Conservation (phyloP, 2,888 invertebrate genomes). For the Calameuta pallipes region DNA sequence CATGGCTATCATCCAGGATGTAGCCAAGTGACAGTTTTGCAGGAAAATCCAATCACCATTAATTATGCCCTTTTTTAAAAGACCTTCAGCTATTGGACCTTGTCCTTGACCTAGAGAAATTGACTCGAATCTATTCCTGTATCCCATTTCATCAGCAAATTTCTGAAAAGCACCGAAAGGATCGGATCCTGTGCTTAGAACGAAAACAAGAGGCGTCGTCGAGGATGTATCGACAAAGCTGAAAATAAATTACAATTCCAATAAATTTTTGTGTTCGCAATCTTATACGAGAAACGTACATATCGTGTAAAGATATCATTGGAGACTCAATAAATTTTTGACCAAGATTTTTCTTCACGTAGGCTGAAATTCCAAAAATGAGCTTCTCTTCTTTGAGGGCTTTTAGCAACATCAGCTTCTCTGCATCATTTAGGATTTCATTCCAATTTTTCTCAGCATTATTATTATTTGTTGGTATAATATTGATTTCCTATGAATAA, state of each 20-base stretch:
- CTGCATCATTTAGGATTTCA: slow-evolving; percentile 74
- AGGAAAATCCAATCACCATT: slow-evolving; percentile 89
- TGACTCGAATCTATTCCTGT: slow-evolving; percentile 72
- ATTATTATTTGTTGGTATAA: slow-evolving; percentile 64
- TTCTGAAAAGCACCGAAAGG: slow-evolving; percentile 85
- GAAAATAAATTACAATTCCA: slow-evolving; percentile 32
- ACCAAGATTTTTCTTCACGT: slow-evolving; percentile 82
- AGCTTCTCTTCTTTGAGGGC: slow-evolving; percentile 83
- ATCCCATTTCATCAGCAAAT: slow-evolving; percentile 82
- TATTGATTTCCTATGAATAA: slow-evolving; percentile 70
- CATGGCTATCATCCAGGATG: slow-evolving; percentile 91
- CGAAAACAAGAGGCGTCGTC: slow-evolving; percentile 84
- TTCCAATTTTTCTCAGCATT: slow-evolving; percentile 72
- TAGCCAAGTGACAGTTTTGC: slow-evolving; percentile 94
- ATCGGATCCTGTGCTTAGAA: slow-evolving; percentile 90
- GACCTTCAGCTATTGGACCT: slow-evolving; percentile 86
- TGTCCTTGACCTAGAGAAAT: slow-evolving; percentile 94
- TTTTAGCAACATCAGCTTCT: slow-evolving; percentile 85
- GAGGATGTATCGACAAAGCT: slow-evolving; percentile 80
- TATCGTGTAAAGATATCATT: slow-evolving; percentile 74
- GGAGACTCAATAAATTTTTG: slow-evolving; percentile 85
- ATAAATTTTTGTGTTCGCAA: slow-evolving; percentile 2
- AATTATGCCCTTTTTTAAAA: slow-evolving; percentile 78
- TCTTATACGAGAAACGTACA: slow-evolving; percentile 66
- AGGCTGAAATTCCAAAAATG: slow-evolving; percentile 83